phyloP scores from a whole-genome alignment of 2,888 invertebrate genomes.

The Camptogramma bilineatum region DNA sequence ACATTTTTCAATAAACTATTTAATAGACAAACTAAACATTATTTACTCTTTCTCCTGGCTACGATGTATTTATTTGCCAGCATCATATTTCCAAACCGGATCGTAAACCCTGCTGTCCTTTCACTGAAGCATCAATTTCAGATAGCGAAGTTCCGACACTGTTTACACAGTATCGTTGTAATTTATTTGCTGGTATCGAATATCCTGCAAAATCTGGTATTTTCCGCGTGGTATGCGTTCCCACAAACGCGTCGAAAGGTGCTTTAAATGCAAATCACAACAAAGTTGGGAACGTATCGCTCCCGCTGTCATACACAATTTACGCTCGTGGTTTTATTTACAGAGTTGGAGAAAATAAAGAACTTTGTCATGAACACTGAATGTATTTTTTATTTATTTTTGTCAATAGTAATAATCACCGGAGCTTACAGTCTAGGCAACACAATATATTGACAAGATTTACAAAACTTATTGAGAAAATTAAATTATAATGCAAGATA shows the following conservation, averaged over 20 bases:
- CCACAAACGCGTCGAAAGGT: constrained; percentile 62
- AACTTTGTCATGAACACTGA: constrained; percentile 3
- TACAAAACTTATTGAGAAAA: no score
- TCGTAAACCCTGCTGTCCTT: constrained; percentile 30
- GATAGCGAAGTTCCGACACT: constrained; percentile 36
- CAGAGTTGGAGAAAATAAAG: constrained; percentile 17
- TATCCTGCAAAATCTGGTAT: constrained; percentile 41
- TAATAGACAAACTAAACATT: background rate
- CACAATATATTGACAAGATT: background rate
- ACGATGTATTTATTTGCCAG: constrained; percentile 30
- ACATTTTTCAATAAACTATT: background rate
- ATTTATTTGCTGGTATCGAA: constrained; percentile 52
- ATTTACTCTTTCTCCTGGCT: background rate
- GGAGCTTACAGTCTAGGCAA: no score
- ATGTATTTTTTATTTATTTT: constrained; percentile 1
- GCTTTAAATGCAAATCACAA: constrained; percentile 74
- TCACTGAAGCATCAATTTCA: constrained; percentile 37
- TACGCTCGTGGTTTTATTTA: constrained; percentile 36
- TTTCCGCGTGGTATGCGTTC: constrained; percentile 45
- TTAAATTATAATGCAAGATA: no score
- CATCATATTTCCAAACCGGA: constrained; percentile 32
- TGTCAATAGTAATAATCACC: background rate
- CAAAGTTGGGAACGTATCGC: constrained; percentile 59
- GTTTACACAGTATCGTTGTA: constrained; percentile 49
- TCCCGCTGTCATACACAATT: constrained; percentile 54